Evolutionary conservation across 2,113 vertebrate genomes (phyloP).

Genomic region (Sciurus niger): DNA sequence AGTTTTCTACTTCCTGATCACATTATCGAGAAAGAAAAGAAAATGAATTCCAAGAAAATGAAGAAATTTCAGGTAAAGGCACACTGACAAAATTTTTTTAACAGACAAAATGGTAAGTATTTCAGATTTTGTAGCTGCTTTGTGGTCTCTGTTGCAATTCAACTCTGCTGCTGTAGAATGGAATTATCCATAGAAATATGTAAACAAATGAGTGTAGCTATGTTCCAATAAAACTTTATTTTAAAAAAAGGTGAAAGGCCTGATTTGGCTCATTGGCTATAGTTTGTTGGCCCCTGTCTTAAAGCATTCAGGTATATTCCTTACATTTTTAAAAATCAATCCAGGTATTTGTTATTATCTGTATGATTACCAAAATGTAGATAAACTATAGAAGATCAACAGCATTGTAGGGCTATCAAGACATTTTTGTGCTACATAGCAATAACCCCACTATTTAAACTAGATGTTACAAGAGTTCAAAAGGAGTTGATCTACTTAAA

Average conservation of each 20-base stretch:
- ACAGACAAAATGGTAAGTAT: background rate
- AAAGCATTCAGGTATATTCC: background rate
- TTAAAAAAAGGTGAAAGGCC: background rate
- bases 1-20: background rate
- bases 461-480: slow-evolving; percentile 57
- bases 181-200: background rate
- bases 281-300: background rate
- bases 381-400: background rate
- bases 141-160: background rate
- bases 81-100: background rate
- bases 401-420: background rate
- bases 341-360: slow-evolving; percentile 36
- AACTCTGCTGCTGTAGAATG: background rate
- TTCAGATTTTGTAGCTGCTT: background rate
- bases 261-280: background rate
- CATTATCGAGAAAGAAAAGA: background rate
- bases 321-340: background rate
- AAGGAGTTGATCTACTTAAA: slow-evolving; percentile 58
- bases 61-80: background rate
- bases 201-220: background rate
- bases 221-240: slow-evolving; percentile 43
- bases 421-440: slow-evolving; percentile 15
- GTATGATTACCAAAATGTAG: background rate
- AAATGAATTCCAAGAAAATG: background rate
- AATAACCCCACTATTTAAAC: slow-evolving; percentile 14